Evolutionary conservation across 2,888 invertebrate species (phyloP).

Genomic region (Bursaphelenchus okinawaensis): DNA sequence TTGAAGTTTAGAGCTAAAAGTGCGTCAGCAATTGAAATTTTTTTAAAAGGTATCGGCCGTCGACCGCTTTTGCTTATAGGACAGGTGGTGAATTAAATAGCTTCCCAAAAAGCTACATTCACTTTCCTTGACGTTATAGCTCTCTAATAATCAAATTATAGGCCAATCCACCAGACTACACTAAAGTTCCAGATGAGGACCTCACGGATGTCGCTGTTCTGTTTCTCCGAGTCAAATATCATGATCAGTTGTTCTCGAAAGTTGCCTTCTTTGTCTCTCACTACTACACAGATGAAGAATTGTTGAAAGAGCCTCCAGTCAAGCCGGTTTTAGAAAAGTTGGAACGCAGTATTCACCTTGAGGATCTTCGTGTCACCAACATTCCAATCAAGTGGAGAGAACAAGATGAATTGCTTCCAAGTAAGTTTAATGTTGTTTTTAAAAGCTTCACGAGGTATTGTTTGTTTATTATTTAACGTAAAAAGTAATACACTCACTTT

Average conservation of each 20-base stretch:
- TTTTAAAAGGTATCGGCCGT: neutral
- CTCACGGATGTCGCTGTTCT: slow-evolving; percentile 97
- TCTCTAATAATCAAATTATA: slow-evolving; percentile 11
- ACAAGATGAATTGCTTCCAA: slow-evolving; percentile 11
- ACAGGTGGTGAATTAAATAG: no score
- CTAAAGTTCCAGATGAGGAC: slow-evolving; percentile 66
- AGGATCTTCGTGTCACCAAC: slow-evolving; percentile 61
- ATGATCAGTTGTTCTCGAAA: slow-evolving; percentile 70
- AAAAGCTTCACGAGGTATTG: no score
- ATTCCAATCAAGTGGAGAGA: slow-evolving; percentile 62
- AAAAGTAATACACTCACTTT: no score
- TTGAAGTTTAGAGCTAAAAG: no score
- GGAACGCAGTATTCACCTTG: slow-evolving; percentile 45
- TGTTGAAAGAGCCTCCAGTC: slow-evolving; percentile 86
- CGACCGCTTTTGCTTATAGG: neutral
- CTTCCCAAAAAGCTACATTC: no score
- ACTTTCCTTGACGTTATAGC: no score
- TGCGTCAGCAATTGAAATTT: neutral
- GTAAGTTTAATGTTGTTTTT: neutral
- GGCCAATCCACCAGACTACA: slow-evolving; percentile 9
- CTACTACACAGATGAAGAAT: slow-evolving; percentile 85
- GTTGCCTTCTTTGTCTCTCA: slow-evolving; percentile 98
- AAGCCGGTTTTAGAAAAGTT: slow-evolving; percentile 82
- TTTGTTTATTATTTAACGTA: no score
- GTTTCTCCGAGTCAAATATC: slow-evolving; percentile 72